Percentiles rank a stretch among this genome's conserved stretches.
Conservation (phyloP, 2,888 invertebrate genomes). For the Adineta ricciae region DNA sequence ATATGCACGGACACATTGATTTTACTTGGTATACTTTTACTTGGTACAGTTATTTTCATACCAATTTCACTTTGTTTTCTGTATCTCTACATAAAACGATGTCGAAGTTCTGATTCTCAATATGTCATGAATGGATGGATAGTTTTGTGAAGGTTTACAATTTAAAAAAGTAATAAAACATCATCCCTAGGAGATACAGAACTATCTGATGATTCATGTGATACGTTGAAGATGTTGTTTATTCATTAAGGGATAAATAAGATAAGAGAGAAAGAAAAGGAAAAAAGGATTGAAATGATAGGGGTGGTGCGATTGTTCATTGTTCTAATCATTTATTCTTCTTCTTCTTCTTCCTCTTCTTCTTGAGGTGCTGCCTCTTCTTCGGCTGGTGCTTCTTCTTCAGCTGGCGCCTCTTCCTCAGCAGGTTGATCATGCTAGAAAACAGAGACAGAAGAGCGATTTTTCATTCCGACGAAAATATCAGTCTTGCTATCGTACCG, state of each 20-base stretch:
- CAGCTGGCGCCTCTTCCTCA: slow-evolving; percentile 15
- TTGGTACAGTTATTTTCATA: no score
- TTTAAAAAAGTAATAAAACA: no score
- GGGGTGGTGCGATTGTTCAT: neutral
- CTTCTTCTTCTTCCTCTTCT: slow-evolving; percentile 24
- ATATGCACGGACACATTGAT: no score
- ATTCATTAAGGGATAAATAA: neutral
- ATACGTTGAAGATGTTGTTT: neutral
- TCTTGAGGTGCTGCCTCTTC: slow-evolving; percentile 25
- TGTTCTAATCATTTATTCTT: neutral
- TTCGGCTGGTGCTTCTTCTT: slow-evolving; percentile 22
- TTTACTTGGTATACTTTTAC: no score
- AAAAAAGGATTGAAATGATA: neutral
- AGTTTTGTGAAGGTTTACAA: no score
- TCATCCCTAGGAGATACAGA: no score
- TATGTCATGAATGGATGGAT: no score
- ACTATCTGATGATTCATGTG: no score
- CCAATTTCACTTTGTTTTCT: no score
- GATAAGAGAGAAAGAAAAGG: neutral
- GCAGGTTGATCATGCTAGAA: neutral
- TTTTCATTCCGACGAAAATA: neutral
- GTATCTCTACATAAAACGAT: no score
- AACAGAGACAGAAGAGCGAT: neutral
- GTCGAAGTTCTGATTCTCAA: no score
- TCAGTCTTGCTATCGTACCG: neutral